Base-by-base conservation (phyloP, 2,797 vertebrate species). In the Bovichtus diacanthus region DNA sequence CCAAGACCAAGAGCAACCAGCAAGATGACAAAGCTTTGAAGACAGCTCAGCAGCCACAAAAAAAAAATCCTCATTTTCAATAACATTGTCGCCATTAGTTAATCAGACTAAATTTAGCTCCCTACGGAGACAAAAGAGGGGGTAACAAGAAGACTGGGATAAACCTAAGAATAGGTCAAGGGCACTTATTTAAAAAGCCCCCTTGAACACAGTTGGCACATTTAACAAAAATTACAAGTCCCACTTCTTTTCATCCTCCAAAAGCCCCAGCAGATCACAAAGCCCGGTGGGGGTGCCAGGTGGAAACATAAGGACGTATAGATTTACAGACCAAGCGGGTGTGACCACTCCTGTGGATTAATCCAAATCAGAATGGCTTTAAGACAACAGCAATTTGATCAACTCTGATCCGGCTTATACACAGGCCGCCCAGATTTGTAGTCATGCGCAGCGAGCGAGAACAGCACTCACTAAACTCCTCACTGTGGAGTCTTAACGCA, bases 11-110 rank as follows among this genome's bases (percentile, higher is more conserved):
- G 80, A 59, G 89, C 89, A 93, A 94, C 86, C 93, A 90, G 88
- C 90, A 94, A 93, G 94, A 92, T 93, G 94, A 91, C 89, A 93
- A 93, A 93, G 92, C 95, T 96, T 95, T 94, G 93, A 92, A 95
- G 94, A 90, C 64, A 92, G 88, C 93, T 92, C 70, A 31, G 88
- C 90, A 90, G 92, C 80, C 82, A 63, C 75, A n/a, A n/a, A n/a
- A 9, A 9, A 90, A 88, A 82, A 88, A 89, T 92, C 94, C 94
- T 93, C 76, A 91, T 95, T 95, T 96, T 96, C 95, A 83, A 97
- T 95, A 96, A 93, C 93, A 92, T 80, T 88, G 93, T 74, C 58
- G 91, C 95, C 96, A 98, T 99, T 97, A 98, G 96, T 96, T 95
- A 96, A 95, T 95, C 96, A 97, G 95, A 94, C 95, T 94, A 96